These are phyloP conservation scores for Zaprionus gabonicus DNA, from an alignment of 1,140 invertebrate genomes.

Conservation along the genomic window DNA sequence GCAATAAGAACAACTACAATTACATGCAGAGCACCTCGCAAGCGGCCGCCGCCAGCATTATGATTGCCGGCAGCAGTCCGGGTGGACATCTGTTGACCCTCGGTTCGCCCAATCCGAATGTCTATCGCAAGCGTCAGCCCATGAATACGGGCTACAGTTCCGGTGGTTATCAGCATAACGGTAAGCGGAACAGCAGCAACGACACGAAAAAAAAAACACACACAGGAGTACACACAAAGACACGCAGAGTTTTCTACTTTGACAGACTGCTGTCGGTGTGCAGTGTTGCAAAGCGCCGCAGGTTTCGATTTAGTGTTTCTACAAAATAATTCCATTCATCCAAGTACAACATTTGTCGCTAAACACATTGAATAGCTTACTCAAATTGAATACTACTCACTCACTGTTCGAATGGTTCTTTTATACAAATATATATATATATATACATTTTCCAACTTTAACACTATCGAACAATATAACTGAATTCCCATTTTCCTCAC, in stretches of 20 bases:
- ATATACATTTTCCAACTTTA: slow-evolving; percentile 29
- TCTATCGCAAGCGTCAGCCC: slow-evolving; percentile 64
- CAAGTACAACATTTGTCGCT: slow-evolving; percentile 73
- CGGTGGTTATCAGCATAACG: slow-evolving; percentile 57
- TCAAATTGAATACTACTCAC: slow-evolving; percentile 80
- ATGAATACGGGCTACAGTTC: slow-evolving; percentile 49
- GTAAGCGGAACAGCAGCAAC: slow-evolving; percentile 43
- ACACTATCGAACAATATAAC: slow-evolving; percentile 23
- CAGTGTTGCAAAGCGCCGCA: slow-evolving; percentile 19
- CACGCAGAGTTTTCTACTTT: neutral
- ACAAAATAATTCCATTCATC: neutral
- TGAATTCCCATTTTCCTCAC: slow-evolving; percentile 37
- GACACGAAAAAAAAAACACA: neutral
- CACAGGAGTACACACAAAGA: neutral
- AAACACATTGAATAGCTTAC: slow-evolving; percentile 67
- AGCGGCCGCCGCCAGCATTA: slow-evolving; percentile 8
- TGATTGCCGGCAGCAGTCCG: slow-evolving; percentile 37
- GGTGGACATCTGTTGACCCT: slow-evolving; percentile 32
- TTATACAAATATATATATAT: slow-evolving; percentile 22
- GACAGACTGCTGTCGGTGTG: neutral
- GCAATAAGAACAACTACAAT: slow-evolving; percentile 66
- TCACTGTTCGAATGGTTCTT: slow-evolving; percentile 73
- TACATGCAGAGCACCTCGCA: slow-evolving; percentile 54
- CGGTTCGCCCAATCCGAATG: slow-evolving; percentile 35
- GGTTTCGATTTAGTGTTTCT: neutral